Evolutionary conservation across 2,888 invertebrate species (phyloP), one percentile per base, ranked within the genome.

Genomic region (Troides oblongomaculatus): DNA sequence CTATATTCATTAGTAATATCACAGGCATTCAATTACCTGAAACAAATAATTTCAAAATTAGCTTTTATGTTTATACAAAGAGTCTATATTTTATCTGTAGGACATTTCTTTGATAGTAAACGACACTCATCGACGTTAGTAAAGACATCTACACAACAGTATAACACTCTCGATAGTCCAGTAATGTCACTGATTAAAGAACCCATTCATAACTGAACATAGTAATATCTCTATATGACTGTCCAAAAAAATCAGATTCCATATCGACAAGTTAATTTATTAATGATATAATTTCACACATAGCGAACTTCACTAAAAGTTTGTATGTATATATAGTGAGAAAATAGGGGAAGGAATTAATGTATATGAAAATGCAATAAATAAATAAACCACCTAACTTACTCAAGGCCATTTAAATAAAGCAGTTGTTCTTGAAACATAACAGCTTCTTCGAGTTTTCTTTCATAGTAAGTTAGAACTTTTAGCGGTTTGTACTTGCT

Each of bases 41-140:
- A 64, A 68, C 59, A 59, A 64, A 64, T 1, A 21, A 66, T 5
- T 61, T 6, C 3, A 21, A 61, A 25, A 17, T 58, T 58, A 18
- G 18, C 6, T 18, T 53, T 18, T 53, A n/a, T 5, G 18, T 18
- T n/a, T 53, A n/a, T n/a, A n/a, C n/a, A n/a, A 50, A 1, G 12
- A 50, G 2, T 10, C 6, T 14, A 46, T 2, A 46, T 46, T 14
- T 46, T 50, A 17, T 5, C 18, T 17, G 17, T 2, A 50, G 50
- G 5, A 18, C 50, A 50, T 50, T 18, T 12, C 12, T 46, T 46
- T 46, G 46, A 14, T 12, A 14, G 14, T n/a, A 53, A 18, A n/a
- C 18, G 18, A 53, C 18, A 53, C 8, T 12, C n/a, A 1, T 7
- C 1, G 18, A 6, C n/a, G 1, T 18, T 30, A 30, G 3, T 53